Base-by-base conservation (phyloP, 1,140 invertebrate species). In the Leptinotarsa lineolata region DNA sequence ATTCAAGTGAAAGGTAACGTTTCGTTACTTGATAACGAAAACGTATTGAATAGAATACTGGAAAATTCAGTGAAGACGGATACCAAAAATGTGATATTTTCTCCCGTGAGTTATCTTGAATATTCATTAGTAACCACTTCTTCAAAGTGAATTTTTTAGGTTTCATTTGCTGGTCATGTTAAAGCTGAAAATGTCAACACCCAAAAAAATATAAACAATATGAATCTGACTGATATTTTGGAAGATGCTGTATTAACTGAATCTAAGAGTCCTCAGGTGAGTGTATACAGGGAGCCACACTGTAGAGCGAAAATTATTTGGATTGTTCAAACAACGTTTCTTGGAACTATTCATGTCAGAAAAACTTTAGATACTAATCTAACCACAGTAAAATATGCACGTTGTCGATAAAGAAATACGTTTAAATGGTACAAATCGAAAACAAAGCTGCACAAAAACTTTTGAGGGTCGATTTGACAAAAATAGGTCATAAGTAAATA, bases 161-260 rank as follows among this genome's bases (percentile, higher is more conserved):
- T 54, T 15, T 54, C n/a, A 4, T 54, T 54, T n/a, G 48, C 15
- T 54, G 48, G 48, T 54, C 11, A 54, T 54, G 69, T 81, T 63
- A 46, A 68, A 22, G 74, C 77, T n/a, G 72, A 75, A 12, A 66
- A 74, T 39, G 72, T 81, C 21, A 70, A 72, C 48, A 72, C 75
- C 22, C 59, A 68, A 20, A 73, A 77, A 58, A 65, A 66, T 30
- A 74, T 83, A 39, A 83, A 82, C 69, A 68, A 70, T 45, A 61
- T 82, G 63, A 74, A 81, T 70, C 73, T 83, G 21, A 60, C 72
- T 60, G 74, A 75, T 63, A 77, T 83, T 58, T 76, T 80, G 18
- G 67, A 80, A 18, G 82, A 83, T 65, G 80, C 77, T 30, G 70
- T 83, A 64, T 70, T 81, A 18, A 76, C 72, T 66, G 76, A 79